Percentiles rank a stretch among this genome's conserved stretches.
Conservation (phyloP, 2,113 vertebrate species). For the Galemys pyrenaicus region DNA sequence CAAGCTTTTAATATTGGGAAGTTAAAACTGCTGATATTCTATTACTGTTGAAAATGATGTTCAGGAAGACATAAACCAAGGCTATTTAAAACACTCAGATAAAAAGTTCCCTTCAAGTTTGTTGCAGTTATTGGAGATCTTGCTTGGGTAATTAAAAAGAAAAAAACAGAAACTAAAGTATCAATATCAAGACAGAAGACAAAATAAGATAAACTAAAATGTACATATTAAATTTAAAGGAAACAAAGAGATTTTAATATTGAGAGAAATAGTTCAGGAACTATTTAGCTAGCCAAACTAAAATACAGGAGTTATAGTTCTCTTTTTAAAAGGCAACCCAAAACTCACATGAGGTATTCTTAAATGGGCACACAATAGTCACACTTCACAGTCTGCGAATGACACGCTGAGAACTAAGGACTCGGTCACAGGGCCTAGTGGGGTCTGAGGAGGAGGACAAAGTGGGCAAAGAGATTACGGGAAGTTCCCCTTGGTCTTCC, state of each 20-base stretch:
- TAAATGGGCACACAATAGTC: neutral
- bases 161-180: neutral
- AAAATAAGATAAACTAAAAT: neutral
- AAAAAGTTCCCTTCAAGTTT: neutral
- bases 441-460: neutral
- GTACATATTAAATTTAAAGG: neutral
- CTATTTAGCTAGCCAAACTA: neutral
- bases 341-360: neutral
- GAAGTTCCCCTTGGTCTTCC: neutral
- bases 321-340: neutral
- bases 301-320: neutral
- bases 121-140: neutral
- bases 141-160: conserved; percentile 34
- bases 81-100: neutral
- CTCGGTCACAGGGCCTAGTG: neutral
- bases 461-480: neutral
- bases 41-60: neutral
- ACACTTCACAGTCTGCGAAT: conserved; percentile 1
- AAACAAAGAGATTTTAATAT: neutral
- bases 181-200: neutral
- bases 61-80: conserved; percentile 3
- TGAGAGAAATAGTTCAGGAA: neutral
- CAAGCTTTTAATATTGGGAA: neutral
- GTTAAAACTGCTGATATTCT: neutral
- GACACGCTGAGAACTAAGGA: neutral